Conservation (phyloP, 2,113 vertebrate species). For the Tupaia tana region DNA sequence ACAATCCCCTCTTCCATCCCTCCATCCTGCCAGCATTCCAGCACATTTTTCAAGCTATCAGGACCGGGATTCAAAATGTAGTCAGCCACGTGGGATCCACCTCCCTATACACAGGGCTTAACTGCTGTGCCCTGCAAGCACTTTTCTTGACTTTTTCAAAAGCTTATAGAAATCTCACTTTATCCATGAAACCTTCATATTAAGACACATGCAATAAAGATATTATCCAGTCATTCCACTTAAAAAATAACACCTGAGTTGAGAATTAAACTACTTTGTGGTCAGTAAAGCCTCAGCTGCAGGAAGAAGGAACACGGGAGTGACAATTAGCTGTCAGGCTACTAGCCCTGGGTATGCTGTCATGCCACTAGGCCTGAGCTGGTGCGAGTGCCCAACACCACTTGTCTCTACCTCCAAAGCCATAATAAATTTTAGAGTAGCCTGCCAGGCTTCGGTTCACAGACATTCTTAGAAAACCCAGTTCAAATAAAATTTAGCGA, state of each 20-base stretch:
- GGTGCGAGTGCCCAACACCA: background rate
- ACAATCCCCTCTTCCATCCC: too few relatives aligned
- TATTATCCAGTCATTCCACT: background rate
- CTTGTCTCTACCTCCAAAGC: background rate
- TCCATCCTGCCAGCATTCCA: too few relatives aligned
- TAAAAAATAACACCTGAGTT: background rate
- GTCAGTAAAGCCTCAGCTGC: background rate
- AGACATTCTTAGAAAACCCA: background rate
- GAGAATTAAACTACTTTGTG: background rate
- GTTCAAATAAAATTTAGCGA: background rate
- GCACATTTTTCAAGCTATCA: too few relatives aligned
- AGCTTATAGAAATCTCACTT: background rate
- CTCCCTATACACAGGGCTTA: too few relatives aligned
- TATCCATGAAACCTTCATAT: background rate
- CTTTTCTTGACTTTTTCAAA: background rate
- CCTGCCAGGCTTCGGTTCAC: background rate
- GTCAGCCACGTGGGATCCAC: too few relatives aligned
- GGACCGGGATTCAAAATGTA: too few relatives aligned
- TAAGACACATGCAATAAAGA: background rate
- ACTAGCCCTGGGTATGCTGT: background rate
- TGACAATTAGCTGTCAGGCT: background rate
- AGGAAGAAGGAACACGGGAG: background rate
- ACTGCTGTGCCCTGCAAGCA: background rate
- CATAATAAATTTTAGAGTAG: accelerated
- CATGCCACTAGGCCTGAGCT: background rate